A percentile compares a stretch with the other conserved stretches of the same genome.
Conservation (phyloP, 2,888 invertebrate genomes). For the Metalampra italica region DNA sequence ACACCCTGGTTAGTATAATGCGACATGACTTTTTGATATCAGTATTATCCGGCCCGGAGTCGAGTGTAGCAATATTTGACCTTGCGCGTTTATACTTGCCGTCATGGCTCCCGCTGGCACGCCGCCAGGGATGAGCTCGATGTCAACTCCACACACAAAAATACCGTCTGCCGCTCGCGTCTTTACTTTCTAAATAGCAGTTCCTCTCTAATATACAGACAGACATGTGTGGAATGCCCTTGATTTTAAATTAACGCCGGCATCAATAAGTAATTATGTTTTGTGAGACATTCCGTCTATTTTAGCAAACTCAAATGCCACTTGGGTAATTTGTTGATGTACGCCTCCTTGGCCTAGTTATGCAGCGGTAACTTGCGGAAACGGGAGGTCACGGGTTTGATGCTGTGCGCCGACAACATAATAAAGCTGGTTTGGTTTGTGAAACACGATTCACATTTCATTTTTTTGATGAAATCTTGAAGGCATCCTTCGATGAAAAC, state of each 20-base stretch:
- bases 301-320: not conserved
- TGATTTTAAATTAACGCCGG: constrained; percentile 8
- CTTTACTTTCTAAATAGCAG: constrained; percentile 34
- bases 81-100: constrained; percentile 68
- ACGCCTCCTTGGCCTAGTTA: constrained; percentile 7
- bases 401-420: not conserved
- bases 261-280: constrained; percentile 5
- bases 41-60: constrained; percentile 16
- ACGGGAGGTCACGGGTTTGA: not conserved
- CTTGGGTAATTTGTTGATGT: constrained; percentile 3
- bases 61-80: constrained; percentile 68
- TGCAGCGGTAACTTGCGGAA: not conserved
- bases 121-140: constrained; percentile 51
- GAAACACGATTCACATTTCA: not conserved
- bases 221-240: constrained; percentile 9
- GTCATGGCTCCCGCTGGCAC: constrained; percentile 56
- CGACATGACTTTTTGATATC: constrained; percentile 7
- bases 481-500: no score
- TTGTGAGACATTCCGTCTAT: constrained; percentile 1
- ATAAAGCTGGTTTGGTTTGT: not conserved
- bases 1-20: constrained; percentile 5
- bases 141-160: constrained; percentile 72
- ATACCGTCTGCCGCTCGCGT: constrained; percentile 46
- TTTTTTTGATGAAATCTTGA: no score
- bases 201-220: constrained; percentile 18